Percentiles rank a stretch among this genome's conserved stretches.
These are phyloP conservation scores for Formica exsecta DNA, from an alignment of 1,140 invertebrate species.

Conservation along the genomic window DNA sequence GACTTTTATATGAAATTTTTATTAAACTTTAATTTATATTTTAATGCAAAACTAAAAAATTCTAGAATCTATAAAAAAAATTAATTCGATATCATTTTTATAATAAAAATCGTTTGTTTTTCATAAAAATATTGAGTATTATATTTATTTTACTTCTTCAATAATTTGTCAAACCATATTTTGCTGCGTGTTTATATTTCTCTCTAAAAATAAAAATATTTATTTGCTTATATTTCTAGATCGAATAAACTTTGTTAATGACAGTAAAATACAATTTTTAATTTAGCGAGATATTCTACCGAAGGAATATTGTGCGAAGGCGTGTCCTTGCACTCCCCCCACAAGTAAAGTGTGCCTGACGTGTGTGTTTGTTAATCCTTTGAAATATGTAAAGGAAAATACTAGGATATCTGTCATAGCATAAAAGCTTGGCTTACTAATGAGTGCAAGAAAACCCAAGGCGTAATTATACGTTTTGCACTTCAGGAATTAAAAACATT, in stretches of 20 bases:
- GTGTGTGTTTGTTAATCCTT: slow-evolving; percentile 50
- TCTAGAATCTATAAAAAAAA: neutral
- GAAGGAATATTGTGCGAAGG: slow-evolving; percentile 39
- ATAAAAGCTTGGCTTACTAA: slow-evolving; percentile 46
- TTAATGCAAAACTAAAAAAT: neutral
- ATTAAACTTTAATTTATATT: neutral
- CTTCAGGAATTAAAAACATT: slow-evolving; percentile 11
- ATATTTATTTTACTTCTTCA: slow-evolving; percentile 17
- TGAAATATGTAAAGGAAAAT: slow-evolving; percentile 52
- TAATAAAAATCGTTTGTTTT: neutral
- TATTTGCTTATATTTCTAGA: slow-evolving; percentile 22
- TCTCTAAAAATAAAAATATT: slow-evolving; percentile 6
- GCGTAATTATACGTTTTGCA: slow-evolving; percentile 23
- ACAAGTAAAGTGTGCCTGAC: slow-evolving; percentile 18
- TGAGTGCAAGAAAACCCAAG: slow-evolving; percentile 16
- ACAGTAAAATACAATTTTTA: slow-evolving; percentile 59
- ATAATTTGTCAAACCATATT: slow-evolving; percentile 18
- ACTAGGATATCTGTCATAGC: slow-evolving; percentile 28
- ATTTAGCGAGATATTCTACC: slow-evolving; percentile 28
- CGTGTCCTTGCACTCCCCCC: neutral
- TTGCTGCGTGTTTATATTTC: neutral
- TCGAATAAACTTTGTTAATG: slow-evolving; percentile 35
- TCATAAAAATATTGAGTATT: neutral
- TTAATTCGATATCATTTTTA: neutral
- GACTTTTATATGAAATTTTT: neutral